Base-by-base conservation (phyloP, 2,888 invertebrate genomes). In the Ophion ventricosus region DNA sequence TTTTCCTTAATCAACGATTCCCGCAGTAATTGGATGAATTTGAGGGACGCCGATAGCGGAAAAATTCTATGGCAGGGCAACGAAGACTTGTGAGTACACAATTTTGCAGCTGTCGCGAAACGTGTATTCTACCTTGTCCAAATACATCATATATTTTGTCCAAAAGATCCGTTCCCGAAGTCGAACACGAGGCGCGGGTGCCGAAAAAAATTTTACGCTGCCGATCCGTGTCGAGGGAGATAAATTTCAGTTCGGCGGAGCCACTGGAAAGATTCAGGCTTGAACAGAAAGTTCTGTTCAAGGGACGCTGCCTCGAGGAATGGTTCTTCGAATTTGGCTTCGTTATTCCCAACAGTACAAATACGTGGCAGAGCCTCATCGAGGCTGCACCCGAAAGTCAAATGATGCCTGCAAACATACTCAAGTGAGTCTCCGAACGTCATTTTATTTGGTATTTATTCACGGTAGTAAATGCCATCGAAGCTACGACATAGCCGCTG, bases 241-340 rank as follows among this genome's bases (percentile, higher is more conserved):
- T 98, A 92, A 98, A 97, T 93, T 98, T 98, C 91, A 97, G 97
- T 90, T 97, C 98, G 17, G 95, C 97, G 61, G 98, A 99, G 93
- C 95, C 97, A 10, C 98, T 99, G 96, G 98, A 99, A 87, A 97
- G 98, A 93, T 99, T 99, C 93, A 95, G 99, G 86, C 94, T 99
- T 87, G 99, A 99, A 94, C 95, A 98, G 95, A 96, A 96, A 94
- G 95, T 96, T 2, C 94, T 97, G 11, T 97, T 97, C 93, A 97
- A 97, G 92, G 98, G 98, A 1, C 96, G 98, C 85, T 98, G 98
- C 91, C 95, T 99, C 90, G 99, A 99, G 94, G 99, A 99, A 93
- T 99, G 99, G 99, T 98, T 97, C 94, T 99, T 99, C 93, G 99
- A 99, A 93, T 99, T 99, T 95, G 99, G 99, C 61, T 99, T 98